Percentiles rank a stretch among this genome's conserved stretches.
Evolutionary conservation across 2,888 invertebrate species (phyloP).

Genomic region (Apamea anceps): DNA sequence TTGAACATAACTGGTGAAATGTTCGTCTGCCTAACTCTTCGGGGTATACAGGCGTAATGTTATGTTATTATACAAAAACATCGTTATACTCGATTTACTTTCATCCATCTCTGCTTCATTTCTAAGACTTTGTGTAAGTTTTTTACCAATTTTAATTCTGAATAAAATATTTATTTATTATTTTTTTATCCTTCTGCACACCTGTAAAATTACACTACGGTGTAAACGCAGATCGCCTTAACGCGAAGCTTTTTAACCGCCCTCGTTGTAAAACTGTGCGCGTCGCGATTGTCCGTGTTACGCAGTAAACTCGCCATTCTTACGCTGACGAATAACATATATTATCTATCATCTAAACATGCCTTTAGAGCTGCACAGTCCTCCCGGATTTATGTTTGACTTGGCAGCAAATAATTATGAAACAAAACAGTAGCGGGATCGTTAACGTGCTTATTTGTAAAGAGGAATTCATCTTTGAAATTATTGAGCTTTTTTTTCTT

Average conservation of each 20-base stretch:
- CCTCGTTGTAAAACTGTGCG: conserved; percentile 86
- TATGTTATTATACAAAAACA: neutral
- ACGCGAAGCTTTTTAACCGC: conserved; percentile 87
- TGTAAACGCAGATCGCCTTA: conserved; percentile 78
- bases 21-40: no score
- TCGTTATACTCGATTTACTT: neutral
- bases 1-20: no score
- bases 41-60: no score
- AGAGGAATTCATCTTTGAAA: neutral
- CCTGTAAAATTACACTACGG: conserved; percentile 62
- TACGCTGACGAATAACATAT: conserved; percentile 82
- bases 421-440: conserved; percentile 48
- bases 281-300: conserved; percentile 88
- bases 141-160: no score
- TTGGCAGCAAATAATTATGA: conserved; percentile 61
- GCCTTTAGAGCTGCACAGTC: conserved; percentile 65
- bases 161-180: no score
- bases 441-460: neutral
- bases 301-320: conserved; percentile 87
- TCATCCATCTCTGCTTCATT: neutral
- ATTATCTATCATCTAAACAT: conserved; percentile 82
- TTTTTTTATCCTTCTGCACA: neutral
- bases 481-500: neutral
- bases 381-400: conserved; percentile 53
- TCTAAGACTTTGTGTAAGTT: no score